A percentile compares a stretch with the other conserved stretches of the same genome.
Conservation (phyloP, 2,113 vertebrate genomes). For the Bubo bubo region DNA sequence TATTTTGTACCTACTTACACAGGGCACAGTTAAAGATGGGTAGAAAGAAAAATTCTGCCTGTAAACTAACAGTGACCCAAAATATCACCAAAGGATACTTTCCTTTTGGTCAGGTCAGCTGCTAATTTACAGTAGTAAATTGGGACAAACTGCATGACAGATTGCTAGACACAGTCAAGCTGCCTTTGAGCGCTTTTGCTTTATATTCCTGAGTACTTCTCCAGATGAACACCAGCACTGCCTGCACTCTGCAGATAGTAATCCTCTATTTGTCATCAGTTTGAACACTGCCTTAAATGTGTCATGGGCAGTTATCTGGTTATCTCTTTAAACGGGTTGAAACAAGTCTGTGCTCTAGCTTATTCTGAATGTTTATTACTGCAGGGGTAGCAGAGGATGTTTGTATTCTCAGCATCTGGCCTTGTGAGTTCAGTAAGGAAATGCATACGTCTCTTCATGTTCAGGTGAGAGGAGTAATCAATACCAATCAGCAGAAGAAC, state of each 20-base stretch:
- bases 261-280: not conserved
- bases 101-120: not conserved
- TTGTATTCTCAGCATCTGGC: not conserved
- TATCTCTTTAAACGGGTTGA: not conserved
- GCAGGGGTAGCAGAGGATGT: not conserved
- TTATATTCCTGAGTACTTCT: not conserved
- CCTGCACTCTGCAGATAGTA: not conserved
- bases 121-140: not conserved
- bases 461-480: conserved; percentile 2
- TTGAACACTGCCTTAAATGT: not conserved
- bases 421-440: not conserved
- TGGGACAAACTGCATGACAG: not conserved
- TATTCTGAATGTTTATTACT: not conserved
- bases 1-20: not conserved
- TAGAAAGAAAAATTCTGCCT: not conserved
- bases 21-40: not conserved
- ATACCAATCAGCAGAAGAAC: not conserved
- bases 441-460: not conserved
- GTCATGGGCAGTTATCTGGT: not conserved
- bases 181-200: not conserved
- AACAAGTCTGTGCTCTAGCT: not conserved
- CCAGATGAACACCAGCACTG: not conserved
- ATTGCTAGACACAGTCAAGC: not conserved
- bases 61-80: not conserved
- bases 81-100: not conserved